Percentiles rank a stretch among this genome's conserved stretches.
These are phyloP conservation scores for Gryon sp. DNA, from an alignment of 1,140 invertebrate species.

Conservation along the genomic window DNA sequence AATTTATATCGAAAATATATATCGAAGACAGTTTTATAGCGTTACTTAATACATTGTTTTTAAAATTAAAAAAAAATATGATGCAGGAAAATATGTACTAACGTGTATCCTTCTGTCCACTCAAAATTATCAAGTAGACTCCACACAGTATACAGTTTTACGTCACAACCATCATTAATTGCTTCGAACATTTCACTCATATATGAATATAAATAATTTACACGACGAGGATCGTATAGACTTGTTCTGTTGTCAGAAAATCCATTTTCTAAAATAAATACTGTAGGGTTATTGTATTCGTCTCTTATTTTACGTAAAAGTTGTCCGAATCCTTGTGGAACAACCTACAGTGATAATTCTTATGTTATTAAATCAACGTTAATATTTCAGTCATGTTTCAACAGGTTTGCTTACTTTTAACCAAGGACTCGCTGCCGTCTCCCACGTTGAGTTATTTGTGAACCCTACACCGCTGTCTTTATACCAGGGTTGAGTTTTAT, in stretches of 20 bases:
- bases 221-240: slow-evolving; percentile 76
- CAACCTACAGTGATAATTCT: slow-evolving; percentile 59
- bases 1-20: neutral
- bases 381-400: neutral
- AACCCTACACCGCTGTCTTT: slow-evolving; percentile 66
- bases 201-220: slow-evolving; percentile 77
- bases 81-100: slow-evolving; percentile 70
- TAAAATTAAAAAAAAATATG: slow-evolving; percentile 5
- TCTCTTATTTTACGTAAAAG: slow-evolving; percentile 83
- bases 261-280: slow-evolving; percentile 88
- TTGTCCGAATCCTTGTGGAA: slow-evolving; percentile 80
- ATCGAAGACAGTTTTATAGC: too few species aligned
- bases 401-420: slow-evolving; percentile 62
- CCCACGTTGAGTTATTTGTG: slow-evolving; percentile 66
- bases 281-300: slow-evolving; percentile 82
- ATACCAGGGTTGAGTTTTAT: slow-evolving; percentile 35
- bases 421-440: slow-evolving; percentile 67
- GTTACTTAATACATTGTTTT: too few species aligned
- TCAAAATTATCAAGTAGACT: slow-evolving; percentile 89
- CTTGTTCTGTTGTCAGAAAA: slow-evolving; percentile 25
- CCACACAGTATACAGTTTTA: slow-evolving; percentile 85
- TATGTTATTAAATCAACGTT: neutral
- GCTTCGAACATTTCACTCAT: slow-evolving; percentile 73
- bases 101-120: slow-evolving; percentile 84
- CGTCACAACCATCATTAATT: slow-evolving; percentile 78